Evolutionary conservation across 1,140 invertebrate genomes (phyloP), one percentile per base, ranked within the genome.

Genomic region (Leptinotarsa defecta): DNA sequence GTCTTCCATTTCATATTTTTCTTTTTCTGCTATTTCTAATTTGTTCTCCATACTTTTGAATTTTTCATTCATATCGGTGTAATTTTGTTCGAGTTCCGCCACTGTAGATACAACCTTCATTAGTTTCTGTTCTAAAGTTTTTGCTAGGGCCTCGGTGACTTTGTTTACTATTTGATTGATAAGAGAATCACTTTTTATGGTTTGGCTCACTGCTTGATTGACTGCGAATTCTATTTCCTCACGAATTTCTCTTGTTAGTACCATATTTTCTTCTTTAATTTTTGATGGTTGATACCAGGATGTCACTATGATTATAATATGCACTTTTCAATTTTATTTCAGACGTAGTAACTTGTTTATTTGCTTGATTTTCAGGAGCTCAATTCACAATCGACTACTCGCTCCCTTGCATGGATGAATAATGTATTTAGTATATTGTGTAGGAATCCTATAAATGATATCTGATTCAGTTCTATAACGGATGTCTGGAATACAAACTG

Each of bases 1-100:
- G 19, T 71, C 49, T 57, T 71, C 43, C n/a, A 71, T 19, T 49
- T 48, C n/a, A 52, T 48, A 20, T 71, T 71, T 71, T 24, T 71
- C 48, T 49, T n/a, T n/a, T 22, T 71, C 49, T 15, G 22, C 68
- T 15, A 57, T 71, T 71, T 57, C 22, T 19, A 52, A 48, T 57
- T 49, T 48, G 19, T 64, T 64, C 19, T 64, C 63, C 11, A 64
- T 13, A 20, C 3, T 13, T 64, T 64, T 64, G 5, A 64, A 69
- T 20, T 48, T 69, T 20, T 69, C 68, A 48, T 34, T 34, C 68
- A 69, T 15, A 17, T 69, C 27, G 13, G 34, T 48, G 68, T 69
- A 48, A 69, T 48, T 69, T 19, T 69, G 68, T 48, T 69, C 34
- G 19, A 64, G n/a, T 19, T 64, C 63, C 63, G 63, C 63, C 63